phyloP scores from a whole-genome alignment of 2,113 vertebrate genomes.

The Sigmodon hispidus region DNA sequence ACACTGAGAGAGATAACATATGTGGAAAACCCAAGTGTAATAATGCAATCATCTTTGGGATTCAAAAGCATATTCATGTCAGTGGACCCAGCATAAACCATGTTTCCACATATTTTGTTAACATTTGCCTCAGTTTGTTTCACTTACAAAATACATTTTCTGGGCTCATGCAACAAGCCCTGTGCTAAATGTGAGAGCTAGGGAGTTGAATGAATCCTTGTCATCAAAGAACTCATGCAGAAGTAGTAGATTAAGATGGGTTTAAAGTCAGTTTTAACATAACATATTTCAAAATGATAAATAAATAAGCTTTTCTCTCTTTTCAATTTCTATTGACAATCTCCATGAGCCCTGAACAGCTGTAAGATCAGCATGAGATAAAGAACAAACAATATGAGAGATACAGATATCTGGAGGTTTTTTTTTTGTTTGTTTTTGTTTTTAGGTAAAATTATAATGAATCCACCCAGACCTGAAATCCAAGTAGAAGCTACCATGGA shows the following conservation, averaged over 20 bases:
- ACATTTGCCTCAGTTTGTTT: slow-evolving; percentile 7
- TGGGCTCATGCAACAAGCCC: not conserved
- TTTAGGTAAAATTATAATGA: slow-evolving; percentile 81
- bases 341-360: not conserved
- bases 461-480: slow-evolving; percentile 79
- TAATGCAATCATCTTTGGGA: slow-evolving; percentile 7
- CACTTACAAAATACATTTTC: slow-evolving; percentile 8
- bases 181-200: not conserved
- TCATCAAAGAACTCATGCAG: slow-evolving; percentile 8
- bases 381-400: not conserved
- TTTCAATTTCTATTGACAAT: not conserved
- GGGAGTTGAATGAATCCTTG: not conserved
- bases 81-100: not conserved
- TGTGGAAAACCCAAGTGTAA: slow-evolving; percentile 6
- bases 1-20: not conserved
- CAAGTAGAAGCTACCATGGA: slow-evolving; percentile 65
- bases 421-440: slow-evolving; percentile 52
- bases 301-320: slow-evolving; percentile 7
- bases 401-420: slow-evolving; percentile 31
- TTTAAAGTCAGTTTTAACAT: slow-evolving; percentile 24
- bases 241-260: not conserved
- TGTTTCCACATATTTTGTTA: slow-evolving; percentile 16
- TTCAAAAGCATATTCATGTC: not conserved
- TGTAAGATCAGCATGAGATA: slow-evolving; percentile 12
- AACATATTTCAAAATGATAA: slow-evolving; percentile 22